These are phyloP conservation scores for Amorpha juglandis DNA, from an alignment of 2,888 invertebrate genomes.

Conservation along the genomic window DNA sequence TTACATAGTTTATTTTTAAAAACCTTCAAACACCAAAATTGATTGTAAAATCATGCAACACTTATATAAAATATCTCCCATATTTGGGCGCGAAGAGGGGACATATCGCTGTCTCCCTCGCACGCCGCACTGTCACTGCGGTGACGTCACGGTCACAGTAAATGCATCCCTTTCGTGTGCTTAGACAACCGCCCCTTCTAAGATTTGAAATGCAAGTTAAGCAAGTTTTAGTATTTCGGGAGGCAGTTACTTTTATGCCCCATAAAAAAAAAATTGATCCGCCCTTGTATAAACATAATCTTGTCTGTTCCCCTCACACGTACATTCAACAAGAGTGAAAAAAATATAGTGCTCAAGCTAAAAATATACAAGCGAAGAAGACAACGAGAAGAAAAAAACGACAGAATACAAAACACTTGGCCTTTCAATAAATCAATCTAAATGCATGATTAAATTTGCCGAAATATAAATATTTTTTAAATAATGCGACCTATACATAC, in stretches of 20 bases:
- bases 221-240: no score
- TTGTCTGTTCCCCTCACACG: slow-evolving; percentile 21
- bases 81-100: no score
- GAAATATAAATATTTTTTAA: slow-evolving; percentile 21
- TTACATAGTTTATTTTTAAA: no score
- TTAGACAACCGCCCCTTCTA: no score
- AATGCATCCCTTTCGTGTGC: no score
- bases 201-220: background rate
- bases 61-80: no score
- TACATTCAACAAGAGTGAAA: slow-evolving; percentile 26
- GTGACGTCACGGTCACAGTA: no score
- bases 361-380: slow-evolving; percentile 36
- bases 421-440: slow-evolving; percentile 47
- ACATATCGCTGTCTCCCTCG: no score
- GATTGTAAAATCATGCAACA: no score
- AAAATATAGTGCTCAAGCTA: slow-evolving; percentile 6
- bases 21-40: no score
- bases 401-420: slow-evolving; percentile 42
- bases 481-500: slow-evolving; percentile 13
- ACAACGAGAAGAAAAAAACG: slow-evolving; percentile 41
- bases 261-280: background rate
- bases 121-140: no score
- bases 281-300: slow-evolving; percentile 4
- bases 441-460: slow-evolving; percentile 46
- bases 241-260: no score